Conservation (phyloP, 2,888 invertebrate genomes). For the Tinea pellionella region DNA sequence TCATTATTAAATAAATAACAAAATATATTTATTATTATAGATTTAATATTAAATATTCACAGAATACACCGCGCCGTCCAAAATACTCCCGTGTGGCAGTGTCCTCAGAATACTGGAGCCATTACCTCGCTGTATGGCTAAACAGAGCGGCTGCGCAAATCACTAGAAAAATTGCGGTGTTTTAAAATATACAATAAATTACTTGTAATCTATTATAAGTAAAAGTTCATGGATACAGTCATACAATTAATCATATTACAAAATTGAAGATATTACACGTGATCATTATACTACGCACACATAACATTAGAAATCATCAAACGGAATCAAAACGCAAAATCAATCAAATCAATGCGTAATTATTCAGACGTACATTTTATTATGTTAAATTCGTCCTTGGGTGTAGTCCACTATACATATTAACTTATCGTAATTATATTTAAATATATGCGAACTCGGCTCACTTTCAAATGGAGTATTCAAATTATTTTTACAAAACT, state of each 20-base stretch:
- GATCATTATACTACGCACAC: neutral
- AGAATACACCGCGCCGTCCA: too few species aligned
- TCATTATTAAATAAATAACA: too few species aligned
- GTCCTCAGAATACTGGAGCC: too few species aligned
- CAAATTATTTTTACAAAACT: conserved; percentile 45
- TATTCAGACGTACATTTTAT: neutral
- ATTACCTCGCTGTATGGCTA: too few species aligned
- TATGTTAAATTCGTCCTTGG: conserved; percentile 64
- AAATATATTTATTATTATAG: too few species aligned
- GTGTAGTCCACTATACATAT: conserved; percentile 29
- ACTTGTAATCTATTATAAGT: neutral
- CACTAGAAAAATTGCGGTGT: too few species aligned
- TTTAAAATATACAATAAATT: neutral
- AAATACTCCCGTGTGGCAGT: too few species aligned
- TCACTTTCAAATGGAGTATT: conserved; percentile 45
- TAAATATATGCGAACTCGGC: conserved; percentile 50
- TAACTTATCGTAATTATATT: conserved; percentile 50
- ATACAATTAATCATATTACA: neutral
- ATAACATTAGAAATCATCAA: neutral
- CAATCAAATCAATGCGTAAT: neutral
- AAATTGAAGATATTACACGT: neutral
- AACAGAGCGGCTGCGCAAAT: too few species aligned
- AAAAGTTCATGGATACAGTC: neutral
- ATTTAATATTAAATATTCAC: too few species aligned
- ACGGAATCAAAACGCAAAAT: neutral